Evolutionary conservation across 2,888 invertebrate genomes (phyloP), one percentile per base, ranked within the genome.

Genomic region (Globia sparganii): DNA sequence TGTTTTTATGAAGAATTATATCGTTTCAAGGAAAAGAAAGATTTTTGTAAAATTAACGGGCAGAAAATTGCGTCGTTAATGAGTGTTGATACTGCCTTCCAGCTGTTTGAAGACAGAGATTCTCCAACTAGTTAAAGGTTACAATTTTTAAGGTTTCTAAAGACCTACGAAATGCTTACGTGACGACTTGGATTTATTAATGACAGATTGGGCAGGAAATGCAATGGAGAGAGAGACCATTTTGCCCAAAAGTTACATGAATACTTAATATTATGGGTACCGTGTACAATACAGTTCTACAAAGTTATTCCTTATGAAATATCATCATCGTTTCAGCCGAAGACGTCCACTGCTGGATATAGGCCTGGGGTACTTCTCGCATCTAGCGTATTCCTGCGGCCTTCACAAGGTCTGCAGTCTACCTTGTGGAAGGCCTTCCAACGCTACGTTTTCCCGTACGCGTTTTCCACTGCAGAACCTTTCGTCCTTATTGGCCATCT

Each of bases 21-120:
- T 61, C 66, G 21, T 78, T 78, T n/a, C 53, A 62, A 77, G 34
- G 28, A 61, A 72, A 43, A 25, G 1, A 15, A n/a, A 25, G 4
- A 0, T 9, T n/a, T 56, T n/a, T 15, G 9, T 6, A 40, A 31
- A 31, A 72, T 34, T n/a, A n/a, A 4, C n/a, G 9, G 31, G 34
- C 40, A 9, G 15, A 56, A 73, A 58, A 73, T 34, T 56, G n/a
- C 31, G 31, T 15, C n/a, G 2, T 21, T 56, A 43, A 21, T 31
- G 53, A 56, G 15, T 43, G 40, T 56, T 40, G 37, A 53, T 53
- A 40, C 4, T 37, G 25, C 49, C 28, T 40, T 72, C 31, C 1
- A 72, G 72, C 72, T 56, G n/a, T 31, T 53, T 72, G 13, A n/a
- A 72, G 18, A 40, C 21, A n/a, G 15, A 49, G 13, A 53, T 53